A percentile compares a stretch with the other conserved stretches of the same genome.
phyloP scores from a whole-genome alignment of 2,888 invertebrate species.

The Ctenicera cuprea region DNA sequence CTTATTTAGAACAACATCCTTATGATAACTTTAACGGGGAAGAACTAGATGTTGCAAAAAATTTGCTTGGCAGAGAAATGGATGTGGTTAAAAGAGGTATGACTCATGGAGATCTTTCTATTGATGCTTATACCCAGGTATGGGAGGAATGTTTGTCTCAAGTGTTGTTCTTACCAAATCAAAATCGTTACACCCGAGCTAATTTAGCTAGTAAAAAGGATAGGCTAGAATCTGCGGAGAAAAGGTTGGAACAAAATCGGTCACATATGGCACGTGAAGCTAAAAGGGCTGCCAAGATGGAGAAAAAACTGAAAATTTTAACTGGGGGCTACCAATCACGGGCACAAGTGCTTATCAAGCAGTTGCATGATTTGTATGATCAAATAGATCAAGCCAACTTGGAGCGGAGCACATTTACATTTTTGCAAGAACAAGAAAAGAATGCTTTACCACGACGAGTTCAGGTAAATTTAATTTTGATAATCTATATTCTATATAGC shows the following conservation, averaged over 20 bases:
- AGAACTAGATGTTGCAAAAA: slow-evolving; percentile 81
- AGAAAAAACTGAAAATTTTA: slow-evolving; percentile 97
- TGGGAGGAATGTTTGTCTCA: slow-evolving; percentile 98
- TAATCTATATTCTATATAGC: no score
- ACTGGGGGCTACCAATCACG: slow-evolving; percentile 90
- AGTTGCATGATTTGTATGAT: slow-evolving; percentile 89
- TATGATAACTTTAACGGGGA: slow-evolving; percentile 83
- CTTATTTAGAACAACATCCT: slow-evolving; percentile 90
- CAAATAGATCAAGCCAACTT: slow-evolving; percentile 93
- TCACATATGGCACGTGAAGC: slow-evolving; percentile 98
- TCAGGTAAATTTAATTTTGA: slow-evolving; percentile 76
- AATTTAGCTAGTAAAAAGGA: slow-evolving; percentile 97
- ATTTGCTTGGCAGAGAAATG: slow-evolving; percentile 88
- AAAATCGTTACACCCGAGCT: slow-evolving; percentile 87
- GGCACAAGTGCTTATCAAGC: slow-evolving; percentile 91
- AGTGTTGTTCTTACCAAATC: slow-evolving; percentile 91
- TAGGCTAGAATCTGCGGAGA: slow-evolving; percentile 93
- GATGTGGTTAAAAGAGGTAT: slow-evolving; percentile 92
- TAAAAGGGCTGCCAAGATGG: slow-evolving; percentile 97
- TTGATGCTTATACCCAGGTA: slow-evolving; percentile 92
- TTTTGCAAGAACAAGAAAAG: slow-evolving; percentile 91
- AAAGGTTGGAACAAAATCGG: slow-evolving; percentile 93
- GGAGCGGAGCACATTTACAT: slow-evolving; percentile 93
- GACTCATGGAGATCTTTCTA: slow-evolving; percentile 94
- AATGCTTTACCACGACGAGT: slow-evolving; percentile 93